Evolutionary conservation across 2,888 invertebrate species (phyloP), one percentile per base, ranked within the genome.

Genomic region (Leptopilina myrica): DNA sequence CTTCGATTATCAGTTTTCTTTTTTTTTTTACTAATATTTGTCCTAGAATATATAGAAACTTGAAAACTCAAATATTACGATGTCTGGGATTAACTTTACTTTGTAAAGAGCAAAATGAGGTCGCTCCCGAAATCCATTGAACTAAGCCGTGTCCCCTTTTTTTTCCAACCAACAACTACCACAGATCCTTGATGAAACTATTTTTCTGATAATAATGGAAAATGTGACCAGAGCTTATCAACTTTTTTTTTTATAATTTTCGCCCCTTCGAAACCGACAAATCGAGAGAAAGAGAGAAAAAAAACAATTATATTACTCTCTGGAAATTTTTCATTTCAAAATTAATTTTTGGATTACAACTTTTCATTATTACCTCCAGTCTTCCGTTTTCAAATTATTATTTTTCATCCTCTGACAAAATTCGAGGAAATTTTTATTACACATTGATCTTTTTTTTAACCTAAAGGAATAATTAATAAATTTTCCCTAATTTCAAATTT

Each of bases 111-210:
- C 11, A 64, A 64, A 64, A 64, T 64, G 64, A 40, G 64, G 64
- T 64, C 64, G 33, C 40, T 40, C 64, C 64, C 40, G 12, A 64
- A 64, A 64, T 33, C 64, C 40, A 64, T 64, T 33, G 64, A 64
- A 64, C 64, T 64, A 26, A 64, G 43, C 66, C 43, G 40, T 40
- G 66, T 66, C 66, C 66, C 46, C 66, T 66, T 66, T 66, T 66
- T 66, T 43, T 66, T 43, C 12, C 11, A 15, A 14, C 43, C 15
- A 14, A 7, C 43, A 66, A 43, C n/a, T 46, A n/a, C 11, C 11
- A 15, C 15, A 66, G 66, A 66, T 66, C 66, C 66, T 66, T 66
- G 66, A 66, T 66, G 43, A 66, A 66, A 66, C 46, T 66, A 43
- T 66, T 43, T 66, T 43, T 66, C 66, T 43, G 43, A 66, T 66